Evolutionary conservation across 1,140 invertebrate genomes (phyloP).

Genomic region (Coenobita brevimanus): DNA sequence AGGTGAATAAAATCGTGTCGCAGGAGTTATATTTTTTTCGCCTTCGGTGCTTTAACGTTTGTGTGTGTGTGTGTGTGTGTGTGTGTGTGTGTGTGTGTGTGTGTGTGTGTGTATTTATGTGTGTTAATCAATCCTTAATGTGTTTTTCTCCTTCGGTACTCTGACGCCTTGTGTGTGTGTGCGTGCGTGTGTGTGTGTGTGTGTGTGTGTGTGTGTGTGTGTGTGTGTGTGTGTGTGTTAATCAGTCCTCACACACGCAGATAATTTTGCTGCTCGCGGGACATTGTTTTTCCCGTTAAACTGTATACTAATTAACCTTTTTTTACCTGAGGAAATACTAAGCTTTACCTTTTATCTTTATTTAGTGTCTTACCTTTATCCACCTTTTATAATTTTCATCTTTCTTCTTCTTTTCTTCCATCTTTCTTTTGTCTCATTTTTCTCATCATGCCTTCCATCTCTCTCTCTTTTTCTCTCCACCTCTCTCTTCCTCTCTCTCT

Average conservation of each 20-base stretch:
- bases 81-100: conserved; percentile 11
- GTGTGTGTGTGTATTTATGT: not conserved
- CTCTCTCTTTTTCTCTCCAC: not conserved
- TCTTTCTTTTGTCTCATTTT: not conserved
- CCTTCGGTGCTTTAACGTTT: not conserved
- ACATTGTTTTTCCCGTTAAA: not conserved
- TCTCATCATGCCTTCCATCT: not conserved
- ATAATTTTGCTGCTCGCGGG: not conserved
- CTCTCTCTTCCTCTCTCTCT: not conserved
- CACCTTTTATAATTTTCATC: not conserved
- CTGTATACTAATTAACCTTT: too few relatives aligned
- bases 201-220: not conserved
- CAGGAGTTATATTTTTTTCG: not conserved
- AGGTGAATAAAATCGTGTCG: not conserved
- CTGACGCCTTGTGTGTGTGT: not conserved
- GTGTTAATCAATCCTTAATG: not conserved
- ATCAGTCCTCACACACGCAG: not conserved
- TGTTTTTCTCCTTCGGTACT: too few relatives aligned
- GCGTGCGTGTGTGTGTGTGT: not conserved
- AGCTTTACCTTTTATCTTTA: not conserved
- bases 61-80: not conserved
- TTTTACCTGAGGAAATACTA: too few relatives aligned
- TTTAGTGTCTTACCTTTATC: not conserved
- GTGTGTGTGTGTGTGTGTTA: conserved; percentile 5
- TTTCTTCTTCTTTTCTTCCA: not conserved